Evolutionary conservation across 1,140 invertebrate genomes (phyloP).

Genomic region (Neoseiulus cucumeris): DNA sequence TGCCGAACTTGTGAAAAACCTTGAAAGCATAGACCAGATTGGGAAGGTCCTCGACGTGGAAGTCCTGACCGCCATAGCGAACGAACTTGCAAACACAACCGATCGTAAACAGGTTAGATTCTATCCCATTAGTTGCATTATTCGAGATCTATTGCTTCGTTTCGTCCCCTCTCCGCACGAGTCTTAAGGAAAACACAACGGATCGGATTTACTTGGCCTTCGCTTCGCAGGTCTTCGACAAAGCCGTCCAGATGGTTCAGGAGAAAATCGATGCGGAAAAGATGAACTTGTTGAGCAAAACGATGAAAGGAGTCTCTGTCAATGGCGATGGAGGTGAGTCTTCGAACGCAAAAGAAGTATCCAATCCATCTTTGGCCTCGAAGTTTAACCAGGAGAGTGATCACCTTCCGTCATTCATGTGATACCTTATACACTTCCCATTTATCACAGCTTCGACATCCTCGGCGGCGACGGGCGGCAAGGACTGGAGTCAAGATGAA

Average conservation of each 20-base stretch:
- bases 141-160: too few relatives aligned
- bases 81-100: constrained; percentile 20
- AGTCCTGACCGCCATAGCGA: constrained; percentile 15
- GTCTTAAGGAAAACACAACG: too few relatives aligned
- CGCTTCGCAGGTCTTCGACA: background rate
- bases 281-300: background rate
- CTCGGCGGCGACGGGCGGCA: background rate
- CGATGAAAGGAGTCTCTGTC: background rate
- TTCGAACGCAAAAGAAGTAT: too few relatives aligned
- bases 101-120: background rate
- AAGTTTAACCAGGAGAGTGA: too few relatives aligned
- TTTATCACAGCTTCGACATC: too few relatives aligned
- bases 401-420: too few relatives aligned
- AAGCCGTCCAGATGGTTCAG: background rate
- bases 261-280: constrained; percentile 2
- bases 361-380: too few relatives aligned
- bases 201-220: too few relatives aligned
- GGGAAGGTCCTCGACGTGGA: constrained; percentile 30
- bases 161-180: too few relatives aligned
- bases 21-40: constrained; percentile 59
- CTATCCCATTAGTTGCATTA: too few relatives aligned
- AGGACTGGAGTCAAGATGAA: constrained; percentile 56
- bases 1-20: background rate
- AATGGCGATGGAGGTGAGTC: constrained; percentile 16
- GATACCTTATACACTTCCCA: too few relatives aligned